These are phyloP conservation scores for Ceyx melanurus DNA, from an alignment of 2,113 vertebrate genomes.

Conservation along the genomic window DNA sequence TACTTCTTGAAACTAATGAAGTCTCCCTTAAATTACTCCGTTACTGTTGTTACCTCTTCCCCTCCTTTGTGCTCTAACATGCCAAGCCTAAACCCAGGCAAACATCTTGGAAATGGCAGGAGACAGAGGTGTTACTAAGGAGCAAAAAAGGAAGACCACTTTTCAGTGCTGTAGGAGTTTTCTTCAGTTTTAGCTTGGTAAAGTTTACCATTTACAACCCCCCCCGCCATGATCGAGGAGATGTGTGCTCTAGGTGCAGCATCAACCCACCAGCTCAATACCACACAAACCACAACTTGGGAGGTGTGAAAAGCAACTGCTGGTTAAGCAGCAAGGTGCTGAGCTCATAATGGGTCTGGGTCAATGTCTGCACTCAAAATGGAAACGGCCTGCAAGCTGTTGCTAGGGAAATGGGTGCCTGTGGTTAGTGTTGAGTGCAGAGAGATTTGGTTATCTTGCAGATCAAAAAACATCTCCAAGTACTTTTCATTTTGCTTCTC, in stretches of 20 bases:
- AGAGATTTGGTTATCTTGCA: slow-evolving; percentile 14
- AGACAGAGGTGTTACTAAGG: neutral
- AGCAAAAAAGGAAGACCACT: neutral
- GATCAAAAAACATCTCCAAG: slow-evolving; percentile 31
- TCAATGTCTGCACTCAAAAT: slow-evolving; percentile 22
- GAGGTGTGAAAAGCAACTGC: slow-evolving; percentile 4
- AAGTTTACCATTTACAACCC: neutral
- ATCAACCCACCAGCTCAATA: slow-evolving; percentile 2
- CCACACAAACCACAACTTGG: neutral
- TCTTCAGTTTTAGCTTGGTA: neutral
- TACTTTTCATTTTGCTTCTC: neutral
- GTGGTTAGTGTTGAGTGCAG: slow-evolving; percentile 49
- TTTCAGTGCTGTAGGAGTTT: neutral
- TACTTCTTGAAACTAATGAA: neutral
- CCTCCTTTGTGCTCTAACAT: neutral
- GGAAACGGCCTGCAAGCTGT: slow-evolving; percentile 34
- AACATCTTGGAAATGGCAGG: neutral
- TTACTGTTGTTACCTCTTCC: neutral
- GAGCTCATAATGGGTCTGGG: neutral
- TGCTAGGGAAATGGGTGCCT: slow-evolving; percentile 55
- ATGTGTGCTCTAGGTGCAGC: neutral
- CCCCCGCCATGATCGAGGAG: fast-evolving
- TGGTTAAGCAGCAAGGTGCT: neutral
- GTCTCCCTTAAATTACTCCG: neutral
- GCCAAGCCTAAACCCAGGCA: neutral